Percentiles rank a stretch among this genome's conserved stretches.
phyloP scores from a whole-genome alignment of 2,797 vertebrate species.

The Anolis apletophallus region DNA sequence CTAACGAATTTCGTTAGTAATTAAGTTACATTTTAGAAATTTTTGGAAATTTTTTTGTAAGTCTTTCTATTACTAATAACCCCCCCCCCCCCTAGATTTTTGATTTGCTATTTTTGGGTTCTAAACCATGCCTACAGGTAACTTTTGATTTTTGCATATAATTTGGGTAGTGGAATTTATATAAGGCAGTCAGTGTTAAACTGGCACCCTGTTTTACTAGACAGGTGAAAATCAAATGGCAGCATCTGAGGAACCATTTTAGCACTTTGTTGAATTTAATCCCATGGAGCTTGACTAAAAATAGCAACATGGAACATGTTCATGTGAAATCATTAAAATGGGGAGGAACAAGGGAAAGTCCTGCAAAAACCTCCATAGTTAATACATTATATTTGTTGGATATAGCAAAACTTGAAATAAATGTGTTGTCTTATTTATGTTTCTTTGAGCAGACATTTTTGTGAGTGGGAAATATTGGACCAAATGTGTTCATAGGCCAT shows the following conservation, averaged over 20 bases:
- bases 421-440: conserved; percentile 72
- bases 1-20: too few species aligned
- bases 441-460: conserved; percentile 71
- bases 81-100: too few species aligned
- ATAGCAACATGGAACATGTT: conserved; percentile 26
- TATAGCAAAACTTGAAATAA: conserved; percentile 67
- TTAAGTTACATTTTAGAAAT: too few species aligned
- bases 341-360: conserved; percentile 39
- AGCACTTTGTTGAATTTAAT: conserved; percentile 7
- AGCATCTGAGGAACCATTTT: neutral
- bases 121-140: too few species aligned
- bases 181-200: neutral
- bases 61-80: too few species aligned
- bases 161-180: neutral
- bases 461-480: conserved; percentile 46
- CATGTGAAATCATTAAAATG: conserved; percentile 42
- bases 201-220: neutral
- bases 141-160: neutral
- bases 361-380: conserved; percentile 48
- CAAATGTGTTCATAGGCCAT: conserved; percentile 53
- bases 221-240: neutral
- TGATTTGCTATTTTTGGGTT: too few species aligned
- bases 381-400: conserved; percentile 68
- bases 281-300: conserved; percentile 22
- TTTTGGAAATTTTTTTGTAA: too few species aligned